A percentile compares a stretch with the other conserved stretches of the same genome.
phyloP scores from a whole-genome alignment of 2,113 vertebrate genomes.

The Cariama cristata region DNA sequence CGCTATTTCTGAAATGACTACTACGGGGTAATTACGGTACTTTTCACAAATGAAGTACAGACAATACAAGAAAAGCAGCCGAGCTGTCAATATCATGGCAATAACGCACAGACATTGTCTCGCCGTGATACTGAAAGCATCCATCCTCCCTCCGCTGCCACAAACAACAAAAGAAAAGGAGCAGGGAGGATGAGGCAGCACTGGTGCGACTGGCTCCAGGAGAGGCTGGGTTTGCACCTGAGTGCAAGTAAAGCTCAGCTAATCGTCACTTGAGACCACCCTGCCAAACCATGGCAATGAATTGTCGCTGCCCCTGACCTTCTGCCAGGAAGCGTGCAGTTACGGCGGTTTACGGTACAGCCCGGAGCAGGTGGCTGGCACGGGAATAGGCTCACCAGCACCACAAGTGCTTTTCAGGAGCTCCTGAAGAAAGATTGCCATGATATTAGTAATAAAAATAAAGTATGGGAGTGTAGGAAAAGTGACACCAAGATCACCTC shows the following conservation, averaged over 20 bases:
- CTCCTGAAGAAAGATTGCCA: neutral
- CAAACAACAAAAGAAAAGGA: neutral
- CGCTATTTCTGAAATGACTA: conserved; percentile 61
- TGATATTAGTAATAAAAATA: neutral
- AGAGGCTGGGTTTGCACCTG: neutral
- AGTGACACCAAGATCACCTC: accelerated
- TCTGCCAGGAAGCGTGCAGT: neutral
- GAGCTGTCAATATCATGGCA: conserved; percentile 54
- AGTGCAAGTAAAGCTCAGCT: neutral
- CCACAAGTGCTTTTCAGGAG: accelerated
- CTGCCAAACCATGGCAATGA: neutral
- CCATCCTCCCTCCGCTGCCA: conserved; percentile 55
- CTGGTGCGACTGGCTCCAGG: accelerated
- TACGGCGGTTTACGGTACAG: accelerated
- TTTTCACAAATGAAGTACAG: conserved; percentile 66
- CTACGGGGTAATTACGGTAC: conserved; percentile 76
- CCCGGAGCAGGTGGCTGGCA: neutral
- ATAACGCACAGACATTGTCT: conserved; percentile 18
- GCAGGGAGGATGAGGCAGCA: neutral
- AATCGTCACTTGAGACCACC: accelerated
- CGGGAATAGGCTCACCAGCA: neutral
- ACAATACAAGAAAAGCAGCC: conserved; percentile 19
- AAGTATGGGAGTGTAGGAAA: neutral
- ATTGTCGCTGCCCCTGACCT: accelerated
- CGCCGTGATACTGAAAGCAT: conserved; percentile 36